These are phyloP conservation scores for Caenorhabditis doughertyi DNA, from an alignment of 2,888 invertebrate genomes.

Conservation along the genomic window DNA sequence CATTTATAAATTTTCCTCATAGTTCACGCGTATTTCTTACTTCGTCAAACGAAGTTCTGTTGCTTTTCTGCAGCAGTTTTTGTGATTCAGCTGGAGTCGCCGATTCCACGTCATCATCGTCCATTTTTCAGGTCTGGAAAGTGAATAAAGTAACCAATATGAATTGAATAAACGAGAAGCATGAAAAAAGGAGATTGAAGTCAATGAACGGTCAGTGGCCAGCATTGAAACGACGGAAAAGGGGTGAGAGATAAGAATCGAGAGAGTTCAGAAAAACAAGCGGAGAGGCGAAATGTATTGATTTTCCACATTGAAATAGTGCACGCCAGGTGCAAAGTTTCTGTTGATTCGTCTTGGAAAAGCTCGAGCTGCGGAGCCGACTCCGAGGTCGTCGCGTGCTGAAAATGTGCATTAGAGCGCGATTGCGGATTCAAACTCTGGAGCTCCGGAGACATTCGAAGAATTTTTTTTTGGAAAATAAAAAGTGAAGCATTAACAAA, in stretches of 20 bases:
- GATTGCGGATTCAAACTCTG: not conserved
- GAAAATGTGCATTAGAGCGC: conserved; percentile 24
- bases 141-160: not conserved
- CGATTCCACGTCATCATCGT: conserved; percentile 60
- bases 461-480: no score
- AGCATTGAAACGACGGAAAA: conserved; percentile 2
- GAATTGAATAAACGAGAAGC: not conserved
- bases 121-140: conserved; percentile 29
- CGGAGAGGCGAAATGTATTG: conserved; percentile 5
- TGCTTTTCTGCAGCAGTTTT: conserved; percentile 38
- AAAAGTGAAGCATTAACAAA: no score
- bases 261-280: conserved; percentile 16
- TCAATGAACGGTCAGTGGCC: not conserved
- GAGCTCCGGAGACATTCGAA: no score
- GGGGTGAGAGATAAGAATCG: conserved; percentile 12
- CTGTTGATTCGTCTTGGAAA: not conserved
- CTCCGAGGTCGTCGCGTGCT: conserved; percentile 20
- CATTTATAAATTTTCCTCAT: not conserved
- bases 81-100: conserved; percentile 50
- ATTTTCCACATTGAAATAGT: conserved; percentile 18
- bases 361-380: conserved; percentile 6
- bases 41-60: conserved; percentile 55
- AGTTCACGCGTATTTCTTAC: conserved; percentile 35
- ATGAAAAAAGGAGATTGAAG: not conserved
- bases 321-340: conserved; percentile 32